phyloP scores from a whole-genome alignment of 2,888 invertebrate genomes.

The Nomada goodeniana region DNA sequence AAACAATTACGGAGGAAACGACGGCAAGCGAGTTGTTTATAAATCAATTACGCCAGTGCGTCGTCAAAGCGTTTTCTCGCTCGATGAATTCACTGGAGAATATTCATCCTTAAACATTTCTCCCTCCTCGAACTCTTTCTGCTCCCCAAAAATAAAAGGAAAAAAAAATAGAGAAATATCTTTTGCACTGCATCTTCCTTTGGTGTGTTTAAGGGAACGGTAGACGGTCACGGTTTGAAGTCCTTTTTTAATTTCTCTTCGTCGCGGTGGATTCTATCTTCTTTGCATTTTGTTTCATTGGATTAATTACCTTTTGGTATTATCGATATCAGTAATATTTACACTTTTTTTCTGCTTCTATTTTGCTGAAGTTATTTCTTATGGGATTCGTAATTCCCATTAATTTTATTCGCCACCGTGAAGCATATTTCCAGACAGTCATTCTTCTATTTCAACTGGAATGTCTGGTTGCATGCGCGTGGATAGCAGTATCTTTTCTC shows the following conservation, averaged over 20 bases:
- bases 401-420: too few relatives aligned
- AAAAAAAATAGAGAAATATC: too few relatives aligned
- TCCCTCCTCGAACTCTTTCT: too few relatives aligned
- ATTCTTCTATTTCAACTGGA: background rate
- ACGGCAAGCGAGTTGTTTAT: slow-evolving; percentile 36
- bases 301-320: too few relatives aligned
- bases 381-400: too few relatives aligned
- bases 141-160: too few relatives aligned
- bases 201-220: too few relatives aligned
- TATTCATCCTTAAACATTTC: background rate
- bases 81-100: slow-evolving; percentile 7
- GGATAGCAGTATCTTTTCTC: background rate
- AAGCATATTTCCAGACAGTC: background rate
- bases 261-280: background rate
- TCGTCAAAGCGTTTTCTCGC: slow-evolving; percentile 39
- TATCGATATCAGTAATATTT: too few relatives aligned
- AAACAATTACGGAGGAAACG: slow-evolving; percentile 34
- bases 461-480: background rate
- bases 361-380: background rate
- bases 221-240: background rate
- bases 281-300: too few relatives aligned
- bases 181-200: background rate
- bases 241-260: background rate
- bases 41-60: slow-evolving; percentile 49
- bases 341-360: background rate